Evolutionary conservation across 2,888 invertebrate genomes (phyloP), one percentile per base, ranked within the genome.

Genomic region (Scaeva pyrastri): DNA sequence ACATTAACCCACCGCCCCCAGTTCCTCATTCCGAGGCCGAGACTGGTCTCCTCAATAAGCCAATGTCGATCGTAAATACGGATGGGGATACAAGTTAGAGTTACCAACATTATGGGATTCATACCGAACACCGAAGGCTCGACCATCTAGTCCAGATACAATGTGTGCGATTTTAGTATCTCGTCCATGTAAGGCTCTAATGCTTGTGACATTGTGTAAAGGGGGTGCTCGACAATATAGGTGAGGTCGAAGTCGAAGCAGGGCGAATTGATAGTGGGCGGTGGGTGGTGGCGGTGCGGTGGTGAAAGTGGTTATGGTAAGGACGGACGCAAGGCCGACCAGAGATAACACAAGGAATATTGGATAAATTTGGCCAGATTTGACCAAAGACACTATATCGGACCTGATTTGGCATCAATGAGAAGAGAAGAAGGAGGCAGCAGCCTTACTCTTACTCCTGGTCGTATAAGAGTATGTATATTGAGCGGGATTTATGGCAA

Each of bases 21-120:
- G n/a, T n/a, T 26, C 16, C 16, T n/a, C 12, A 6, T n/a, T 16
- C 16, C 31, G 41, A n/a, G 11, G 19, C 7, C 31, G 31, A n/a
- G n/a, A n/a, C n/a, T n/a, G n/a, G n/a, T n/a, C 31, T 66, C 36
- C 36, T 31, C 64, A 50, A 83, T 78, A 74, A 78, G 83, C 83
- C 84, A 79, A 79, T 79, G 84, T 75, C 71, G 79, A 84, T 79
- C 84, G 79, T 84, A 84, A 84, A 84, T 79, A 84, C 39, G 71
- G 75, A 75, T 58, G 71, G 55, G 56, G 81, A 71, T 71, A 64
- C 56, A 64, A 79, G 78, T 70, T 62, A 77, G 70, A 68, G 83
- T 71, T 72, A 72, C 80, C 75, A 75, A 73, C 77, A 74, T 70
- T n/a, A 64, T 48, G 64, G 74, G 62, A 83, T 71, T 78, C 74